Conservation (phyloP, 2,888 invertebrate genomes). For the Argynnis bischoffii region DNA sequence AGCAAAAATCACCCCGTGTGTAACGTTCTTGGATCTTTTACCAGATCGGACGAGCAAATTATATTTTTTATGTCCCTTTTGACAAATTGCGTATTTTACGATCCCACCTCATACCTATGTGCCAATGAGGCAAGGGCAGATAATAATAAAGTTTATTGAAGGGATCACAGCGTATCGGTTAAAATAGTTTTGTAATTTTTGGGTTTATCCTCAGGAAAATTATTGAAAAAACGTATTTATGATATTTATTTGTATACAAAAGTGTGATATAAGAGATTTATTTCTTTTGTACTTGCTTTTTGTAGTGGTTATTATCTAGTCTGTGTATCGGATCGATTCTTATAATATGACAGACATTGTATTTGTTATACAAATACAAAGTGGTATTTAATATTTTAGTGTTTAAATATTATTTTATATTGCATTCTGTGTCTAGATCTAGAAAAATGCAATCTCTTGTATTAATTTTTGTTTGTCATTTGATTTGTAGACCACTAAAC, state of each 20-base stretch:
- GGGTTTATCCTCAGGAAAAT: background rate
- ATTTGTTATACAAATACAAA: too few species aligned
- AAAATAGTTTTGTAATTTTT: slow-evolving; percentile 23
- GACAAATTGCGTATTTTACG: slow-evolving; percentile 70
- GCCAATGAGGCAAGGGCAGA: slow-evolving; percentile 12
- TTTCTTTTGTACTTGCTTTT: too few species aligned
- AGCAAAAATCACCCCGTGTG: slow-evolving; percentile 23
- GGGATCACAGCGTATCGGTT: slow-evolving; percentile 29
- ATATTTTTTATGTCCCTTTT: slow-evolving; percentile 58
- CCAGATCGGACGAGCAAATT: slow-evolving; percentile 48
- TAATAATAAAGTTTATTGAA: slow-evolving; percentile 36
- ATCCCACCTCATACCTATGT: slow-evolving; percentile 32
- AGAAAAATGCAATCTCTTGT: too few species aligned
- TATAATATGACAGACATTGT: too few species aligned
- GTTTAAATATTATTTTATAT: too few species aligned
- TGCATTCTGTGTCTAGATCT: too few species aligned
- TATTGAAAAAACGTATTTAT: background rate
- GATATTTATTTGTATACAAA: background rate
- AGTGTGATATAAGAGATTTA: too few species aligned
- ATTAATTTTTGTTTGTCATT: too few species aligned
- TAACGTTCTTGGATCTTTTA: slow-evolving; percentile 26
- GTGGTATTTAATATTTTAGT: too few species aligned
- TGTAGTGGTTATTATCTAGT: too few species aligned
- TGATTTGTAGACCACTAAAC: too few species aligned
- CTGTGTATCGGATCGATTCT: too few species aligned